These are phyloP conservation scores for Varanus komodoensis DNA, from an alignment of 2,113 vertebrate species.

Conservation along the genomic window DNA sequence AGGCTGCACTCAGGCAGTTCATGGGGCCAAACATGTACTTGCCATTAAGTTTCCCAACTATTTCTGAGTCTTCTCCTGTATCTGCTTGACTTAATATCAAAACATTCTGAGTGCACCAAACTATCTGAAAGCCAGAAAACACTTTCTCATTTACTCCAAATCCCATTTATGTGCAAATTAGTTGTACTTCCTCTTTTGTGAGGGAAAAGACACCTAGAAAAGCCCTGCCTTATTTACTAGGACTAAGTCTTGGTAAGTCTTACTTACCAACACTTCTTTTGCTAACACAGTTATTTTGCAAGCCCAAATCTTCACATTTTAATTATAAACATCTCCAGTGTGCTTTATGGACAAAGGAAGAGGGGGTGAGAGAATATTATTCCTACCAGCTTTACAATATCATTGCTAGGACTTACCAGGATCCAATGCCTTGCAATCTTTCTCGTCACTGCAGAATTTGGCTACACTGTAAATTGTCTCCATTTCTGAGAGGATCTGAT, in stretches of 20 bases:
- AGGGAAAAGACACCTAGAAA: neutral
- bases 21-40: neutral
- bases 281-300: neutral
- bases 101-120: neutral
- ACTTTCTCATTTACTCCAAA: neutral
- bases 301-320: neutral
- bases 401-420: slow-evolving; percentile 82
- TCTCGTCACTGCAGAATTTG: slow-evolving; percentile 81
- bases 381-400: neutral
- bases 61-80: neutral
- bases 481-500: slow-evolving; percentile 90
- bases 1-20: neutral
- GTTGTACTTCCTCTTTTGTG: neutral
- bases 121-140: neutral
- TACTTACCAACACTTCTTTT: neutral
- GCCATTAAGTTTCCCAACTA: neutral
- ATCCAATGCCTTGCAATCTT: slow-evolving; percentile 85
- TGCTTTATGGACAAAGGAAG: neutral
- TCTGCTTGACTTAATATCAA: neutral
- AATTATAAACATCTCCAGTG: neutral
- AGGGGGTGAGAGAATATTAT: no score
- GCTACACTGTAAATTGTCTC: slow-evolving; percentile 93
- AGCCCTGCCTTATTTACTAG: neutral
- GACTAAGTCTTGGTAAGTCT: neutral
- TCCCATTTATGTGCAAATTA: neutral